Evolutionary conservation across 1,140 invertebrate species (phyloP), one percentile per base, ranked within the genome.

Genomic region (Anastrepha obliqua): DNA sequence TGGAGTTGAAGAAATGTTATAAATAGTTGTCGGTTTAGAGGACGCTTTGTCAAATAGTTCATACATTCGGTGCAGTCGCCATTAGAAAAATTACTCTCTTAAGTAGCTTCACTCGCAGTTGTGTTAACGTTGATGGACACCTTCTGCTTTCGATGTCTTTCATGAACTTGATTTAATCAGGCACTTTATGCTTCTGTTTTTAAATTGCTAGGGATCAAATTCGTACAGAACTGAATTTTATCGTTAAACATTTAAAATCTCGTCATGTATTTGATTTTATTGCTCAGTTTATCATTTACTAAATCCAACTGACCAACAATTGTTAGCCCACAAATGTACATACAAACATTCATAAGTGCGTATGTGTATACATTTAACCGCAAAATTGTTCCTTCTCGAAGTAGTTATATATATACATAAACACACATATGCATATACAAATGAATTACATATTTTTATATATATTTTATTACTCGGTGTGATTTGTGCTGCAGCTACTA

Each of bases 401-500:
- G 1, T 29, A 29, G 29, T 29, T 29, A 29, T 29, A 29, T 29
- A 29, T 29, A 29, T 29, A 29, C 29, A 29, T 29, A 29, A 29
- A 29, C 29, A 29, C 29, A 29, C 29, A 29, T 29, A 29, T 29
- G 29, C 29, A 29, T 29, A 29, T 29, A 29, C 29, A 29, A 29
- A 67, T 74, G 11, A 47, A 44, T 74, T 47, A 74, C 67, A 74
- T 74, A 74, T 74, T 74, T n/a, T n/a, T n/a, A n/a, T n/a, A n/a
- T n/a, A n/a, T n/a, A n/a, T n/a, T n/a, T n/a, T n/a, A 74, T 74
- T 74, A 47, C 67, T 42, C 67, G 39, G 44, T 74, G 67, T 74
- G 42, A 74, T 44, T 74, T 74, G 67, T 47, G 67, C 67, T 13
- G 13, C 65, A 11, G 39, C 51, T 9, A 55, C 51, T 55, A 9